Base-by-base conservation (phyloP, 2,888 invertebrate genomes). In the Neuroscelio doddi region DNA sequence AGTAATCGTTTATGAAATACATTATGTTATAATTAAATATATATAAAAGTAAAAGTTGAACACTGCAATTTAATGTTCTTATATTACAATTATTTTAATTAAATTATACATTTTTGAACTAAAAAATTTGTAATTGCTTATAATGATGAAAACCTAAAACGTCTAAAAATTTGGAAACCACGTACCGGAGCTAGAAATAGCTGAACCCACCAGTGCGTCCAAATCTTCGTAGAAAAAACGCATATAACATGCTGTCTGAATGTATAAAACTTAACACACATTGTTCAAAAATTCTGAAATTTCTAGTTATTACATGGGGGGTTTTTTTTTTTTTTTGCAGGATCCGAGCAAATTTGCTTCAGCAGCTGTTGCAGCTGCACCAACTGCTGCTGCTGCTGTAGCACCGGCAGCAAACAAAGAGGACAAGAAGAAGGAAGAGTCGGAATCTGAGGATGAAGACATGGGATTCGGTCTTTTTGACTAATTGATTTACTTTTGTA, bases 381-480 rank as follows among this genome's bases (percentile, higher is more conserved):
- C 87, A 16, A 85, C 89, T 15, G 88, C 91, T 1, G 88, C 89
- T 34, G 88, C 88, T 21, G 89, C 87, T 39, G 87, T 88, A 72
- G 89, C 90, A 67, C 89, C 89, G 49, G 88, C 90, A 66, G 90
- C 90, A 77, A 91, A 93, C 81, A 92, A 93, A 83, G 92, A 92
- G 76, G 93, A 87, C 70, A 86, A 87, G 57, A 87, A 87, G 79
- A 87, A 89, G 72, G 87, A 94, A 78, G 94, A 92, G 58, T 89
- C 90, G 3, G 93, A 92, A 81, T 90, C 91, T 68, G 96, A 96
- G 72, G 93, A 93, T 79, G 97, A 97, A 77, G 98, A 97, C 86
- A 97, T 98, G 97, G 98, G 98, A 86, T 96, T 98, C 86, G 97
- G 97, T 86, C 91, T 95, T 16, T 95, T 95, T 83, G 95, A 94